Conservation (phyloP, 2,113 vertebrate species). For the Gnathonemus longibarbis region DNA sequence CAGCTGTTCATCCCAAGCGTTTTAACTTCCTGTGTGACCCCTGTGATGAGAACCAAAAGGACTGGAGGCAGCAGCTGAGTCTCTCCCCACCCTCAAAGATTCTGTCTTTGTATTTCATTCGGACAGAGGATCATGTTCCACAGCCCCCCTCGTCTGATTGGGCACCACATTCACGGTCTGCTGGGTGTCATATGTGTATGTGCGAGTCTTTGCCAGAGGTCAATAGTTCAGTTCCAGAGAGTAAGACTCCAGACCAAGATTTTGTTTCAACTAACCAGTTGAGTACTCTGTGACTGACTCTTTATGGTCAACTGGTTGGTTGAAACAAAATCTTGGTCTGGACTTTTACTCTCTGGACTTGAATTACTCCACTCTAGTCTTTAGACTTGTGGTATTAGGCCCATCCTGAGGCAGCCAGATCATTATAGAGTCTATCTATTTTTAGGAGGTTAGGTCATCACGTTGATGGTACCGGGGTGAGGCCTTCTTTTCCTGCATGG, state of each 20-base stretch:
- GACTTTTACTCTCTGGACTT: neutral
- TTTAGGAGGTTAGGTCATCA: neutral
- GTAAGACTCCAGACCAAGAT: neutral
- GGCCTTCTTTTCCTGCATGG: neutral
- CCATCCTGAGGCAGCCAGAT: neutral
- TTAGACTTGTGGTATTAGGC: neutral
- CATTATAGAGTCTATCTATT: neutral
- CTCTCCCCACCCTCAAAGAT: neutral
- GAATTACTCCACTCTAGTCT: neutral
- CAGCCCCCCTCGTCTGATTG: neutral
- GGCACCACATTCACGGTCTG: neutral
- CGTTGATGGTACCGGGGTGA: neutral
- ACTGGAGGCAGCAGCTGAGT: neutral
- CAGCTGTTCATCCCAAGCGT: neutral
- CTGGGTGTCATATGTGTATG: neutral
- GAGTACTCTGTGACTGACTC: slow-evolving; percentile 9
- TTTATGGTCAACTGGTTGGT: neutral
- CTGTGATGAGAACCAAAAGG: neutral
- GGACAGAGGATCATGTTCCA: neutral
- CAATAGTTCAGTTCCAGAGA: neutral
- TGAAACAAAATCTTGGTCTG: neutral
- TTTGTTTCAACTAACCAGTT: neutral
- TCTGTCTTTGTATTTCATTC: neutral
- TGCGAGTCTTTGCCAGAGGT: neutral
- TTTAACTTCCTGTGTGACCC: neutral